Evolutionary conservation across 2,888 invertebrate genomes (phyloP), one percentile per base, ranked within the genome.

Genomic region (Bombylius major): DNA sequence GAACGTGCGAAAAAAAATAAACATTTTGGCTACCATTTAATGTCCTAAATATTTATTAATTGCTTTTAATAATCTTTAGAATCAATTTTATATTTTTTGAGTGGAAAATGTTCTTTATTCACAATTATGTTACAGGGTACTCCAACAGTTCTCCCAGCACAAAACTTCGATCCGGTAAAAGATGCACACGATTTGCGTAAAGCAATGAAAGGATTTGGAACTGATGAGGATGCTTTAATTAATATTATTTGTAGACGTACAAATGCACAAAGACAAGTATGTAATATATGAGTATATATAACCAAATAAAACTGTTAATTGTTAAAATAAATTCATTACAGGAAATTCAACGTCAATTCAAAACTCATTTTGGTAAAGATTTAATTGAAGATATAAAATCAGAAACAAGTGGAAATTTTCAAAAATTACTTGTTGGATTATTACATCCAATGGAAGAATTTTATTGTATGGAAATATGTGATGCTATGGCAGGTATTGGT

Each of bases 161-260:
- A 83, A 61, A 84, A 83, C 1, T 90, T 90, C 74, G 83, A 90
- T 67, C 81, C 91, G 5, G 81, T 86, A 39, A 80, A 78, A 11
- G 92, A 92, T 80, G 91, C 91, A 0, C 85, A 86, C 63, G 76
- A 82, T 4, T 78, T 93, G 33, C 80, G 91, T n/a, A 87, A 86
- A 65, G 92, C 93, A 0, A 93, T 93, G 93, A 92, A 91, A 75
- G 93, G 92, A 31, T 73, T 73, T 47, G 91, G 94, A 42, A 95
- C 95, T 0, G 90, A 96, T 70, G 95, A 96, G 70, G 86, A 87
- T 67, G 80, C 89, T 1, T 86, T 96, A 64, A 92, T 94, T 57
- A 83, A 86, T 64, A 84, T 96, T 12, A 77, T 97, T 50, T 83
- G 88, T 9, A 82, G 82, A 61, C 82, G 96, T 52, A 85, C 85